Percentiles rank a stretch among this genome's conserved stretches.
These are phyloP conservation scores for Grallaria varia DNA, from an alignment of 2,113 vertebrate genomes.

Conservation along the genomic window DNA sequence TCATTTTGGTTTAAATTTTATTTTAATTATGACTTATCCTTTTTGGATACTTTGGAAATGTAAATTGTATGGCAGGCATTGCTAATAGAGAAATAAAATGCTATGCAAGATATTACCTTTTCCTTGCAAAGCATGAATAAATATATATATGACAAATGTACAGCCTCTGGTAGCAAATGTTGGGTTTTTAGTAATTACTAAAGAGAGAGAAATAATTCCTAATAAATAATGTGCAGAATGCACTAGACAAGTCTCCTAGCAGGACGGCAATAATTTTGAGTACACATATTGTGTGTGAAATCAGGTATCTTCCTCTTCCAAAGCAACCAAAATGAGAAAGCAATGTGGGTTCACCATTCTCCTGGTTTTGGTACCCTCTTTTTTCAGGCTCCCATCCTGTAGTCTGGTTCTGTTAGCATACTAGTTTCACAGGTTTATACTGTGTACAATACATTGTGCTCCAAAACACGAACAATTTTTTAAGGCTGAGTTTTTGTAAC, in stretches of 20 bases:
- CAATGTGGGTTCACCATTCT: neutral
- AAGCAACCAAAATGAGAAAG: neutral
- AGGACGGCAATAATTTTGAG: neutral
- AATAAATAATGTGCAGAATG: slow-evolving; percentile 4
- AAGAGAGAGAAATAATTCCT: slow-evolving; percentile 23
- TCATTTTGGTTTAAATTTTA: neutral
- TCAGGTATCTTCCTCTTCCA: neutral
- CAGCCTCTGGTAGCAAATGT: neutral
- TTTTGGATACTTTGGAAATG: neutral
- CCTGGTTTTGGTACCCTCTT: neutral
- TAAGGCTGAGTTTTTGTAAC: neutral
- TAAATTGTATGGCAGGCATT: neutral
- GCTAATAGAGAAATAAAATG: neutral
- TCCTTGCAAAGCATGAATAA: neutral
- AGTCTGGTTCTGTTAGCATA: neutral
- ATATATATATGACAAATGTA: neutral
- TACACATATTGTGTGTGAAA: neutral
- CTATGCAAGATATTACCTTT: neutral
- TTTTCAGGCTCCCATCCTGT: neutral
- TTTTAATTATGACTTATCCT: neutral
- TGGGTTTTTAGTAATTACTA: slow-evolving; percentile 18
- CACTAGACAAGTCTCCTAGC: neutral
- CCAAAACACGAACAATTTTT: neutral
- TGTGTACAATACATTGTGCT: accelerated
- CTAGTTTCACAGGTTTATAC: neutral